A percentile compares a stretch with the other conserved stretches of the same genome.
These are phyloP conservation scores for Dysmachus trigonus DNA, from an alignment of 2,888 invertebrate species.

Conservation along the genomic window DNA sequence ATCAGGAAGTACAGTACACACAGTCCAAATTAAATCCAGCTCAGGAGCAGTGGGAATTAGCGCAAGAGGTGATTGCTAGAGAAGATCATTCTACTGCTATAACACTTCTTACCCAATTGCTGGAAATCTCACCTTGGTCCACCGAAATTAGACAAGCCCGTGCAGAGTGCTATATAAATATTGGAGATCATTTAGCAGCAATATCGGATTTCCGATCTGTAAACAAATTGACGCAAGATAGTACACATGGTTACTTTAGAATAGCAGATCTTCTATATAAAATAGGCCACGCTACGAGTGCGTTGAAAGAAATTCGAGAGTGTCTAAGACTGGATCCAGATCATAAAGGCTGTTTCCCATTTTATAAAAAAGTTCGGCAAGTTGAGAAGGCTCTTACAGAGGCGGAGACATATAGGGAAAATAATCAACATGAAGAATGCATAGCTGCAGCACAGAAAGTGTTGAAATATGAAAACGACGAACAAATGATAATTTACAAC, in stretches of 20 bases:
- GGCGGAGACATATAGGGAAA: conserved; percentile 71
- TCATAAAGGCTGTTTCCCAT: conserved; percentile 93
- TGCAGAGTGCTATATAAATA: conserved; percentile 82
- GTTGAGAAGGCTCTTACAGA: conserved; percentile 81
- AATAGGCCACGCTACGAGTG: conserved; percentile 90
- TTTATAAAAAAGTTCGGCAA: conserved; percentile 96
- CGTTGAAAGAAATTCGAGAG: conserved; percentile 92
- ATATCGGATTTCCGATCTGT: conserved; percentile 90
- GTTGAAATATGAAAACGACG: conserved; percentile 75
- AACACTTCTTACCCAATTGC: conserved; percentile 70
- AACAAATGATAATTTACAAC: conserved; percentile 76
- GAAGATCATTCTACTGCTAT: conserved; percentile 71
- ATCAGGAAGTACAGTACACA: conserved; percentile 78
- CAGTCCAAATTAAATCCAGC: conserved; percentile 73
- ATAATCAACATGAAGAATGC: conserved; percentile 75
- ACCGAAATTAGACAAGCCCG: conserved; percentile 82
- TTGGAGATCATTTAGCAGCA: conserved; percentile 83
- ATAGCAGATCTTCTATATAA: conserved; percentile 87
- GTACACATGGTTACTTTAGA: conserved; percentile 76
- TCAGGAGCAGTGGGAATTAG: conserved; percentile 71
- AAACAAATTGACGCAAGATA: conserved; percentile 90
- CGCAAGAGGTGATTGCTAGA: conserved; percentile 71
- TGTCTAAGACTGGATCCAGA: conserved; percentile 97
- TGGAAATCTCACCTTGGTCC: conserved; percentile 92
- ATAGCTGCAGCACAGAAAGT: conserved; percentile 74